These are phyloP conservation scores for Agrochola litura DNA, from an alignment of 2,888 invertebrate species.

Conservation along the genomic window DNA sequence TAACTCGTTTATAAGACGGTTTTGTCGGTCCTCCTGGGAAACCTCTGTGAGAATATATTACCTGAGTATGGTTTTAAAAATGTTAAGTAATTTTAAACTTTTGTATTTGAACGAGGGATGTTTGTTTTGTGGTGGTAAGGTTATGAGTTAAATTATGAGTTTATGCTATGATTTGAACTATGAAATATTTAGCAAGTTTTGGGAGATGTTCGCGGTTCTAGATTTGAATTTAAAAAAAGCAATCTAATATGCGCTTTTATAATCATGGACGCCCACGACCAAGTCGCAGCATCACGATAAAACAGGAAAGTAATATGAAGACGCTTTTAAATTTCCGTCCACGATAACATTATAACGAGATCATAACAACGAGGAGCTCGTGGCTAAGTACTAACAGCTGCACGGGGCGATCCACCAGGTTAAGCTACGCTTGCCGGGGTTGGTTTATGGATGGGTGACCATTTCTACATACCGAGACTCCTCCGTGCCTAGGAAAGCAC, in stretches of 20 bases:
- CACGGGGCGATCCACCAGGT: too few relatives aligned
- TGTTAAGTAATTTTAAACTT: slow-evolving; percentile 23
- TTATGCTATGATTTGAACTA: not conserved
- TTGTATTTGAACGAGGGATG: not conserved
- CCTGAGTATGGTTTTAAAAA: slow-evolving; percentile 23
- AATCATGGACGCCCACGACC: not conserved
- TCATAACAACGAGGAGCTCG: too few relatives aligned
- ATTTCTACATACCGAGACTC: too few relatives aligned
- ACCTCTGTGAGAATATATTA: slow-evolving; percentile 39
- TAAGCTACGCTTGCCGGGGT: too few relatives aligned
- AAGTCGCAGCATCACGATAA: not conserved
- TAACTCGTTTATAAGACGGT: slow-evolving; percentile 54
- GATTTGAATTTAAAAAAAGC: not conserved
- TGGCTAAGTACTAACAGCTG: too few relatives aligned
- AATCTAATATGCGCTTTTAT: not conserved
- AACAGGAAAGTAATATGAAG: not conserved
- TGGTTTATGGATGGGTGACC: too few relatives aligned
- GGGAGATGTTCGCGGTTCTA: not conserved
- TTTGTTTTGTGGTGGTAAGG: not conserved
- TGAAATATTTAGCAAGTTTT: not conserved
- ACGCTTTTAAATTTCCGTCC: not conserved
- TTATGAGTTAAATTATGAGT: not conserved
- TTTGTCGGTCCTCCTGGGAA: slow-evolving; percentile 45
- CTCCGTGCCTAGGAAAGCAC: too few relatives aligned
- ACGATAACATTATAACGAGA: not conserved